Evolutionary conservation across 2,797 vertebrate genomes (phyloP).

Genomic region (Gadopsis marmoratus): DNA sequence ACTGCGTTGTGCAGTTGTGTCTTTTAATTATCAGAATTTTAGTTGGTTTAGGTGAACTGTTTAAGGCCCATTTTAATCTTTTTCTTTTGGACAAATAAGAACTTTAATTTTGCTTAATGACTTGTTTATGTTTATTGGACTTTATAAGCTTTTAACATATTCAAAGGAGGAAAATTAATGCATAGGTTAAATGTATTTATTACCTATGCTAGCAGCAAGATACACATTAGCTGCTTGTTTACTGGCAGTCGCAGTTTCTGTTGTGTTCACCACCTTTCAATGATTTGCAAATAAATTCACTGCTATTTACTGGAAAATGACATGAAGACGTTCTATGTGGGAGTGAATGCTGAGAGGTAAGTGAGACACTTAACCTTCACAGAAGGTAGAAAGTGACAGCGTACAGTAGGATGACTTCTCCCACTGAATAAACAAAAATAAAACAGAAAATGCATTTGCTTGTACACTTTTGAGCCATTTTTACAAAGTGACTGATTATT

Average conservation of each 20-base stretch:
- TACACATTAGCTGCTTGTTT: background rate
- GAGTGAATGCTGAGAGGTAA: background rate
- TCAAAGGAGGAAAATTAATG: background rate
- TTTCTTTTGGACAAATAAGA: background rate
- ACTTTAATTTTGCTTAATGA: background rate
- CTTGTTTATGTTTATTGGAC: background rate
- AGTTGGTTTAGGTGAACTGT: background rate
- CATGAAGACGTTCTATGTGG: background rate
- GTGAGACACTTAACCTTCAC: background rate
- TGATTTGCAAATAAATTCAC: background rate
- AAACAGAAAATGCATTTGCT: background rate
- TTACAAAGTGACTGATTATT: background rate
- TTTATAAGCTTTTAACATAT: background rate
- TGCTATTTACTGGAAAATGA: background rate
- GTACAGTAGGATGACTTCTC: no score
- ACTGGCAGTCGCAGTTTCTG: background rate
- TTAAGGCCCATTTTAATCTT: background rate
- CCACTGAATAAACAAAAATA: background rate
- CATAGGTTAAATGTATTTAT: constrained; percentile 2
- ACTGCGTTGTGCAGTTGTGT: background rate
- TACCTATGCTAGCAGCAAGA: background rate
- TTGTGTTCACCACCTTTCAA: background rate
- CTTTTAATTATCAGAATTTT: no score
- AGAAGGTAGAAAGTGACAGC: no score
- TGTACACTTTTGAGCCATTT: background rate